Percentiles rank a stretch among this genome's conserved stretches.
phyloP scores from a whole-genome alignment of 2,888 invertebrate genomes.

The Andricus quercusramuli region DNA sequence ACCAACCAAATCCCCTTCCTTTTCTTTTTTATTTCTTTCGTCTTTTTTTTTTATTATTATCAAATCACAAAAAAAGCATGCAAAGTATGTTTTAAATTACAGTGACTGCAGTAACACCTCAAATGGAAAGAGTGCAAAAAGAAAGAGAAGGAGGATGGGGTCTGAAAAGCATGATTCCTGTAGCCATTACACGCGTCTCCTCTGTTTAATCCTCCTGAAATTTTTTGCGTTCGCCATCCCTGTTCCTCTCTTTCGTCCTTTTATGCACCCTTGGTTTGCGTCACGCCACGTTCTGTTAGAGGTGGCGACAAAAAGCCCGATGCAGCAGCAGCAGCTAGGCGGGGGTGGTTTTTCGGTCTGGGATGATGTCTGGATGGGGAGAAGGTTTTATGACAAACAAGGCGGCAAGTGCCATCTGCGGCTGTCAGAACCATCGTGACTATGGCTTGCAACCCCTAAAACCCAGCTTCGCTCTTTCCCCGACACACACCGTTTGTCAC shows the following conservation, averaged over 20 bases:
- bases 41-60: too few species aligned
- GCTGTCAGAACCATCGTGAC: constrained; percentile 59
- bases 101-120: background rate
- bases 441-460: constrained; percentile 22
- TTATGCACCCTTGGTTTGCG: constrained; percentile 10
- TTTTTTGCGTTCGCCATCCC: background rate
- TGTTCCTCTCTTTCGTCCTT: background rate
- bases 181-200: constrained; percentile 17
- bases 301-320: constrained; percentile 11
- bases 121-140: background rate
- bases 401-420: constrained; percentile 70
- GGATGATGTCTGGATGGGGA: constrained; percentile 30
- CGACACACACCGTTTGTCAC: constrained; percentile 51
- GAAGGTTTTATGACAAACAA: constrained; percentile 63
- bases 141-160: background rate
- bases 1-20: too few species aligned
- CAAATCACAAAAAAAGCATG: too few species aligned
- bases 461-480: constrained; percentile 13
- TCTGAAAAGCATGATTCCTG: background rate
- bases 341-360: constrained; percentile 15
- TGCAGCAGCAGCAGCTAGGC: background rate
- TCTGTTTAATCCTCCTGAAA: constrained; percentile 10
- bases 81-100: background rate
- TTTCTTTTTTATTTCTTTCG: too few species aligned
- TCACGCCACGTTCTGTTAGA: constrained; percentile 10